Conservation (phyloP, 1,140 invertebrate genomes). For the Caenorhabditis elegans region DNA sequence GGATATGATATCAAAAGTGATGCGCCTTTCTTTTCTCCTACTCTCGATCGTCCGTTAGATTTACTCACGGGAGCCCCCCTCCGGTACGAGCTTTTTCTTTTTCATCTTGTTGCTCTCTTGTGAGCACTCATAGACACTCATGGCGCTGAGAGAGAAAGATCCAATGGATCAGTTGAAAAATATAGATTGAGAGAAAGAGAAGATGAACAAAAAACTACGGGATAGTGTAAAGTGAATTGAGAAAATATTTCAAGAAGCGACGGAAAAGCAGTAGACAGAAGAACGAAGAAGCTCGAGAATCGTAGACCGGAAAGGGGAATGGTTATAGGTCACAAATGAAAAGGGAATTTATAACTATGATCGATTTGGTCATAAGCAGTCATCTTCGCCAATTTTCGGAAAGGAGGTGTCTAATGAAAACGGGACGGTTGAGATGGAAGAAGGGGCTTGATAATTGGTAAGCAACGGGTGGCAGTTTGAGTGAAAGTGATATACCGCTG, state of each 20-base stretch:
- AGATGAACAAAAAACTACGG: neutral
- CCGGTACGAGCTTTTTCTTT: neutral
- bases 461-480: conserved; percentile 22
- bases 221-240: conserved; percentile 22
- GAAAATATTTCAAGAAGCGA: no score
- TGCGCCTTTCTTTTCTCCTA: neutral
- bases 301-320: neutral
- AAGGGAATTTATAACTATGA: neutral
- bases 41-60: neutral
- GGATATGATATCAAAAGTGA: conserved; percentile 2
- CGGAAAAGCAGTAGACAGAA: neutral
- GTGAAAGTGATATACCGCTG: conserved; percentile 31
- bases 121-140: conserved; percentile 22
- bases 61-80: conserved; percentile 8
- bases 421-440: neutral
- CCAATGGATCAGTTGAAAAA: neutral
- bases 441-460: conserved; percentile 10
- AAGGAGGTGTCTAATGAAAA: conserved; percentile 12
- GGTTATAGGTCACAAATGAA: neutral
- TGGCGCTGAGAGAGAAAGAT: conserved; percentile 1
- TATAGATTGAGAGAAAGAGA: no score
- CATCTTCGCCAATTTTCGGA: neutral
- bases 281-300: neutral
- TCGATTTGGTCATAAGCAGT: neutral
- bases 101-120: conserved; percentile 13